Evolutionary conservation across 2,113 vertebrate species (phyloP), one percentile per base, ranked within the genome.

Genomic region (Microtus richardsoni): DNA sequence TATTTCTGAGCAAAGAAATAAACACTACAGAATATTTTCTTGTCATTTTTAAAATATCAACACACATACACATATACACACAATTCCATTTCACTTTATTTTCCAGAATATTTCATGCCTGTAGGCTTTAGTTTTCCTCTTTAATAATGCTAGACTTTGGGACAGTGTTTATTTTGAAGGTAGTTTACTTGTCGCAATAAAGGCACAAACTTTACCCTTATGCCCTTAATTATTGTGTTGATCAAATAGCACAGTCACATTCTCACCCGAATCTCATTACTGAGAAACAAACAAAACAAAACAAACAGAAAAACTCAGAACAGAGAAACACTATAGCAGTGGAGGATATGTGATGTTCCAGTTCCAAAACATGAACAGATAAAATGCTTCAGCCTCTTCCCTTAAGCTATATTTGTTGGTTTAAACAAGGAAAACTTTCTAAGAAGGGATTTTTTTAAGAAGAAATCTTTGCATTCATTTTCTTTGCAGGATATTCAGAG

Each of bases 221-320:
- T 60, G 33, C 91, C 24, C 60, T 17, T 68, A 5, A 78, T 78
- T 87, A 66, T 75, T 88, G 93, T 71, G 4, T 47, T 62, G 28
- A 60, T 62, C 19, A 36, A 47, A 91, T 5, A 71, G 5, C 44
- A 58, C 0, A 84, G 14, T 4, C 14, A 26, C 47, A 94, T 64
- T 17, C 7, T 92, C 21, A 89, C 16, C 68, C 2, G 36, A 75
- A 95, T 64, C 16, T 6, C n/a, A 64, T 84, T 91, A 75, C 1
- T 96, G 36, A 82, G 91, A 89, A 96, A 94, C 30, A 95, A 89
- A 70, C 49, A 11, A 96, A 89, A 10, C 77, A 91, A 97, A 97
- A 96, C 39, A 96, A 71, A 93, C 92, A 84, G 95, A 97, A 60
- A 60, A 28, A 30, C 7, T 30, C 4, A 47, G n/a, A 89, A 26